Conservation (phyloP, 2,888 invertebrate genomes). For the Drosophila picticornis region DNA sequence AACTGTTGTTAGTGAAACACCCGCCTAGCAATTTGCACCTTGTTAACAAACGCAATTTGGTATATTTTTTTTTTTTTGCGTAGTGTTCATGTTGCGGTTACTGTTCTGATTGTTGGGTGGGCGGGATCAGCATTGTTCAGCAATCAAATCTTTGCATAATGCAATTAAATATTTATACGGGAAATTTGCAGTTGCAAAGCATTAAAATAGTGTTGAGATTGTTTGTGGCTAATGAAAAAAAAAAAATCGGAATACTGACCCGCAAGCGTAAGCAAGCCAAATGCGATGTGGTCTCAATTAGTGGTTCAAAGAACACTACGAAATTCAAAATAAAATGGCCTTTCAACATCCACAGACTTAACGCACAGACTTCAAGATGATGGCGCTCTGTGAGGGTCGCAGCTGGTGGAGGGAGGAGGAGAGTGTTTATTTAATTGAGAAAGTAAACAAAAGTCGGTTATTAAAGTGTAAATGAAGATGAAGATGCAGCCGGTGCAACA, state of each 20-base stretch:
- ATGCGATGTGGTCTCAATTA: background rate
- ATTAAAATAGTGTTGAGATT: background rate
- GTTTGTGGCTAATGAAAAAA: background rate
- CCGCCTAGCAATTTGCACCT: slow-evolving; percentile 73
- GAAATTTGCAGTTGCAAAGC: slow-evolving; percentile 1
- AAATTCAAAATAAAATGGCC: slow-evolving; percentile 30
- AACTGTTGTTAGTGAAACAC: slow-evolving; percentile 37
- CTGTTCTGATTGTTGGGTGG: slow-evolving; percentile 49
- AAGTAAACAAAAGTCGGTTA: slow-evolving; percentile 32
- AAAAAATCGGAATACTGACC: slow-evolving; percentile 34
- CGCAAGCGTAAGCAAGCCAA: slow-evolving; percentile 36
- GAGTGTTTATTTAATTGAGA: slow-evolving; percentile 37
- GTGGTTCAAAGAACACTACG: slow-evolving; percentile 9
- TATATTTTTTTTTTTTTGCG: slow-evolving; percentile 33
- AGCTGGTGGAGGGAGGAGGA: background rate
- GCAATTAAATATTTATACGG: background rate
- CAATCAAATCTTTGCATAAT: slow-evolving; percentile 18
- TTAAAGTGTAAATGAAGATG: background rate
- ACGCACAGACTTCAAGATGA: slow-evolving; percentile 15
- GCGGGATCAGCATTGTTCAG: slow-evolving; percentile 28
- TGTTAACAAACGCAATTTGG: slow-evolving; percentile 56
- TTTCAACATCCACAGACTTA: slow-evolving; percentile 14
- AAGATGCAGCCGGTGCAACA: background rate
- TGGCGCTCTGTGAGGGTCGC: background rate
- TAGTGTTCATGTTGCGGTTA: slow-evolving; percentile 23